These are phyloP conservation scores for Sakesphorus luctuosus DNA, from an alignment of 2,113 vertebrate genomes.

Conservation along the genomic window DNA sequence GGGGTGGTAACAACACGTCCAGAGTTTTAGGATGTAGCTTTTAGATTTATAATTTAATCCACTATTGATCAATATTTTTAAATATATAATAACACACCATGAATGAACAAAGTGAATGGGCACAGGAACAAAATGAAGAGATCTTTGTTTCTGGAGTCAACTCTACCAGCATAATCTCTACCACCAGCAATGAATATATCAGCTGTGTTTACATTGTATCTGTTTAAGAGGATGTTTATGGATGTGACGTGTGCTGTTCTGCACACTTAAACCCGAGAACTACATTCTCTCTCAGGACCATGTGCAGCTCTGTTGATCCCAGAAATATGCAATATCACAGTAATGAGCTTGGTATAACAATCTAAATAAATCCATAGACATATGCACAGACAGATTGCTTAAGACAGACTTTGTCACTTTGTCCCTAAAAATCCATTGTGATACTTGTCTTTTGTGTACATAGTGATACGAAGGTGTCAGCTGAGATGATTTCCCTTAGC, in stretches of 20 bases:
- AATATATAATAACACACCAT: not conserved
- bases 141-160: not conserved
- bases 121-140: not conserved
- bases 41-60: not conserved
- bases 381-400: not conserved
- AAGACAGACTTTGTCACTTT: conserved; percentile 13
- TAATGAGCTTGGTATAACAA: not conserved
- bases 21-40: not conserved
- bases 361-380: not conserved
- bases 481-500: not conserved
- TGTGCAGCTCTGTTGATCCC: not conserved
- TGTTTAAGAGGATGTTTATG: not conserved
- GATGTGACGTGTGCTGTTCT: not conserved
- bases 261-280: not conserved
- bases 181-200: not conserved
- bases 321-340: not conserved
- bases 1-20: not conserved
- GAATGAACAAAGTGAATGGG: not conserved
- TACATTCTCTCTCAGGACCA: not conserved
- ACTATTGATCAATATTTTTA: not conserved
- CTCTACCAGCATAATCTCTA: not conserved
- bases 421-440: conserved; percentile 6
- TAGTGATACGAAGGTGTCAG: not conserved
- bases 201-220: not conserved
- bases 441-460: not conserved